Evolutionary conservation across 2,888 invertebrate genomes (phyloP), one percentile per base, ranked within the genome.

Genomic region (Dryadula phaetusa): DNA sequence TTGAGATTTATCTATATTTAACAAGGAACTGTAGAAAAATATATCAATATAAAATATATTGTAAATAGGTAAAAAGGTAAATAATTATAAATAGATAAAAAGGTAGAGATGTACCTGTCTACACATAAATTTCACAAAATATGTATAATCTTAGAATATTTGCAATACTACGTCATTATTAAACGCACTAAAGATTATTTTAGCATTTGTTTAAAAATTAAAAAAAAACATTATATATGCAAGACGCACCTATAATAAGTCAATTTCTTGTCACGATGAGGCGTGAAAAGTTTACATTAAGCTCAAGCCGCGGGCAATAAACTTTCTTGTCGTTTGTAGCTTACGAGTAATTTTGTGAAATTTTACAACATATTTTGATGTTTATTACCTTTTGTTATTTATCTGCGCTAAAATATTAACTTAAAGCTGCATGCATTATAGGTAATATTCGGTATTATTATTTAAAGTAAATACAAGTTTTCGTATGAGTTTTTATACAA

Each of bases 271-370:
- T 76, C 71, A 75, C 73, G 75, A 72, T 69, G 74, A 84, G 81
- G 84, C 83, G 86, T 78, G 82, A 85, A 86, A 69, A 71, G 66
- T 66, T 81, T 77, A 77, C 78, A 76, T 76, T 70, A 77, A 79
- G 75, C 77, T 75, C 76, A 74, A 75, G 73, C 72, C 74, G 77
- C 71, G 86, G 82, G 82, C 83, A 84, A 83, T 84, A 83, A 85
- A 85, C 85, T 84, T 82, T 79, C 75, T 75, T 71, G 62, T 64
- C 52, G 60, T 18, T 67, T 53, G 34, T 56, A 47, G 61, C 49
- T 46, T 62, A 37, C 58, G 28, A 28, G 12, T 62, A 46, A 47
- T 47, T 49, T 49, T 49, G 34, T 47, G 32, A 34, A 56, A 56
- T 49, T 64, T 64, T n/a, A 4, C n/a, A 47, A 22, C 14, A 7